phyloP scores from a whole-genome alignment of 2,888 invertebrate species.

The Lithosia quadra region DNA sequence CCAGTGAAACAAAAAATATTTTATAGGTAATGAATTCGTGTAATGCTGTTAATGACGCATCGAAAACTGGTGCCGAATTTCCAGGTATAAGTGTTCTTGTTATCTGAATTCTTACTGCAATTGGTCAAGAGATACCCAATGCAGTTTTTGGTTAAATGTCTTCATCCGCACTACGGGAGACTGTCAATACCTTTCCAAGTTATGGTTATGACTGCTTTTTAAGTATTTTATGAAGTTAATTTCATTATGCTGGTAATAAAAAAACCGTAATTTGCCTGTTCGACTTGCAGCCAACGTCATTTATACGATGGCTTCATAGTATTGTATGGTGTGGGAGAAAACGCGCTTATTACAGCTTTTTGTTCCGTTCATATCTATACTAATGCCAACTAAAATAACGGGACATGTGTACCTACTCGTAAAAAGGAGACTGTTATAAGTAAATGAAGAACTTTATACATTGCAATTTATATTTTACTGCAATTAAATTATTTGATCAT shows the following conservation, averaged over 20 bases:
- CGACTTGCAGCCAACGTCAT: conserved; percentile 34
- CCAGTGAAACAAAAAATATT: conserved; percentile 55
- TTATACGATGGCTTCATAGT: conserved; percentile 32
- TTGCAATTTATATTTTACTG: too few relatives aligned
- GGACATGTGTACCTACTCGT: conserved; percentile 14
- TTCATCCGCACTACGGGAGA: conserved; percentile 76
- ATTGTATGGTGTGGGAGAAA: conserved; percentile 45
- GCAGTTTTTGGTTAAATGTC: conserved; percentile 83
- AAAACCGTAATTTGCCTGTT: conserved; percentile 50
- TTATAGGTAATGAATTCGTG: conserved; percentile 74
- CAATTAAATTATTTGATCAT: too few relatives aligned
- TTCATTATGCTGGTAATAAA: conserved; percentile 61
- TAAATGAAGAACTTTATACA: conserved; percentile 2
- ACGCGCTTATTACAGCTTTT: conserved; percentile 22
- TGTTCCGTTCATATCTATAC: conserved; percentile 22
- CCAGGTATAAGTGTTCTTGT: conserved; percentile 83
- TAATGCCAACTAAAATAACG: conserved; percentile 21
- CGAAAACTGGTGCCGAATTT: conserved; percentile 75
- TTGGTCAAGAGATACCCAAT: conserved; percentile 64
- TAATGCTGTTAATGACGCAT: conserved; percentile 82
- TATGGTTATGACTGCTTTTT: conserved; percentile 75
- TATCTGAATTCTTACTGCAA: conserved; percentile 81
- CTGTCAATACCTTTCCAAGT: conserved; percentile 61
- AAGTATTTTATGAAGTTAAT: conserved; percentile 65
- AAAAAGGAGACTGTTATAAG: conserved; percentile 14